A percentile compares a stretch with the other conserved stretches of the same genome.
phyloP scores from a whole-genome alignment of 2,888 invertebrate genomes.

The Maniola hyperantus region DNA sequence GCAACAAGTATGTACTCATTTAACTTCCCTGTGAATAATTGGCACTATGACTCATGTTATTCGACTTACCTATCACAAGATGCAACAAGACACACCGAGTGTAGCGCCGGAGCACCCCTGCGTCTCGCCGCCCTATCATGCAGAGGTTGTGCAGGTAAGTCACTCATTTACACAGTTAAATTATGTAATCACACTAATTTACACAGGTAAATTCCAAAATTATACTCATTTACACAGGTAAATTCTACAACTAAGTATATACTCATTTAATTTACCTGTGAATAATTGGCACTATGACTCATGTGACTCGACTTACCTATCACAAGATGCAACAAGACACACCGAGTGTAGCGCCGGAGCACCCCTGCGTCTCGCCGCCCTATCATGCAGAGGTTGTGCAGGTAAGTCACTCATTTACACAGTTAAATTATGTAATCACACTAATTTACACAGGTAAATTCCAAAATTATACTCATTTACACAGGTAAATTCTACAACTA shows the following conservation, averaged over 20 bases:
- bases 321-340: constrained; percentile 17
- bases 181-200: neutral
- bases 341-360: constrained; percentile 22
- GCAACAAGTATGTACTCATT: too few species aligned
- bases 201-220: neutral
- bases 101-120: constrained; percentile 27
- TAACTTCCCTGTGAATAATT: neutral
- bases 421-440: neutral
- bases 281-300: neutral
- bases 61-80: constrained; percentile 4
- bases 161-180: neutral
- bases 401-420: constrained; percentile 21
- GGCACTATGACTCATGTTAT: neutral
- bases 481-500: too few species aligned
- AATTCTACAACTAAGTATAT: too few species aligned
- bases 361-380: constrained; percentile 35
- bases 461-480: too few species aligned
- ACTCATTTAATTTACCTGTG: neutral
- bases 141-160: constrained; percentile 36
- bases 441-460: neutral
- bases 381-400: constrained; percentile 33
- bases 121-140: constrained; percentile 35
- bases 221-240: neutral
- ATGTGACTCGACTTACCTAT: constrained; percentile 1
- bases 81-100: constrained; percentile 16